Conservation (phyloP, 1,140 invertebrate species). For the Aradophagus sp. region DNA sequence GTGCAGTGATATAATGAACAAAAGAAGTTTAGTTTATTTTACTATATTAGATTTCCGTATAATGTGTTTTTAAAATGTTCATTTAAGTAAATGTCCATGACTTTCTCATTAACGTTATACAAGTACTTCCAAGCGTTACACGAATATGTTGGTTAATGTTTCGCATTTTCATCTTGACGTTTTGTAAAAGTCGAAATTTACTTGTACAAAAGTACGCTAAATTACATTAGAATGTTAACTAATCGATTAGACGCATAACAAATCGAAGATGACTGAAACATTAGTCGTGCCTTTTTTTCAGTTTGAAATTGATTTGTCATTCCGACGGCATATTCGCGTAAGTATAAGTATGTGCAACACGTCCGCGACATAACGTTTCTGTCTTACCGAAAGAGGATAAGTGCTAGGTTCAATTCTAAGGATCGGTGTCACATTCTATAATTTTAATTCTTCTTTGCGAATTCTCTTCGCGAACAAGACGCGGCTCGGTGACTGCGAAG, state of each 20-base stretch:
- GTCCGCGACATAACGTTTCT: constrained; percentile 20
- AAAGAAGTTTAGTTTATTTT: too few species aligned
- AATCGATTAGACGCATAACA: too few species aligned
- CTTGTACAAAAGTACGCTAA: too few species aligned
- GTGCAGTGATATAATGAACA: too few species aligned
- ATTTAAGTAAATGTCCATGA: too few species aligned
- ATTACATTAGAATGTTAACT: too few species aligned
- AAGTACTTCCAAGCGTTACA: constrained; percentile 28
- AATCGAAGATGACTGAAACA: too few species aligned
- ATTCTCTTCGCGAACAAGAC: constrained; percentile 20
- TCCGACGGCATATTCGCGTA: neutral
- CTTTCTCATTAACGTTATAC: too few species aligned
- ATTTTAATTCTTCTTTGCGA: constrained; percentile 25
- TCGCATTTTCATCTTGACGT: too few species aligned
- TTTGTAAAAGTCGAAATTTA: too few species aligned
- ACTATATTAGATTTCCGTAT: too few species aligned
- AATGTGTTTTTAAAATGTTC: too few species aligned
- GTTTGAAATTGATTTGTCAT: constrained; percentile 28
- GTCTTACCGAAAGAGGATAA: constrained; percentile 17
- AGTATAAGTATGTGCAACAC: constrained; percentile 17
- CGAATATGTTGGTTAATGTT: neutral
- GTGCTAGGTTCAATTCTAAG: constrained; percentile 17
- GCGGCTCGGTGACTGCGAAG: constrained; percentile 12
- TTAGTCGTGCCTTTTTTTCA: neutral
- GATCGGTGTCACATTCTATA: constrained; percentile 24